Evolutionary conservation across 2,888 invertebrate genomes (phyloP).

Genomic region (Diadromus collaris): DNA sequence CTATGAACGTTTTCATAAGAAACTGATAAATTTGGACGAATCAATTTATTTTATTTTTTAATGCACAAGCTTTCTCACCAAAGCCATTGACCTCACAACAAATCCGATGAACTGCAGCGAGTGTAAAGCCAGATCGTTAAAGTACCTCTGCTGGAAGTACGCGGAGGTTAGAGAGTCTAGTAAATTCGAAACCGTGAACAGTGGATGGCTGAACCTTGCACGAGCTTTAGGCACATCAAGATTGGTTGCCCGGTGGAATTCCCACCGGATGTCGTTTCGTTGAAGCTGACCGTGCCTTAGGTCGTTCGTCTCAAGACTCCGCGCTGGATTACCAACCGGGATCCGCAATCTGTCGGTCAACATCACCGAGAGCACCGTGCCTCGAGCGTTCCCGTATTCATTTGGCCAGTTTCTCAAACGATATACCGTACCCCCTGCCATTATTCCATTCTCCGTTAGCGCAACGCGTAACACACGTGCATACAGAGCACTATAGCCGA

Average conservation of each 20-base stretch:
- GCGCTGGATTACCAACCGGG: neutral
- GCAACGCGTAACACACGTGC: slow-evolving; percentile 44
- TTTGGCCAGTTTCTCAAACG: slow-evolving; percentile 38
- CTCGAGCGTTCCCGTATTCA: slow-evolving; percentile 24
- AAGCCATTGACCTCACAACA: slow-evolving; percentile 22
- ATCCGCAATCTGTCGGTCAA: slow-evolving; percentile 9
- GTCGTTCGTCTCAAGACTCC: neutral
- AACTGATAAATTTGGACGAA: neutral
- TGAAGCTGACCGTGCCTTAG: slow-evolving; percentile 19
- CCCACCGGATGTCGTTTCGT: neutral
- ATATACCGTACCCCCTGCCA: slow-evolving; percentile 47
- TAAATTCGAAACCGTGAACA: slow-evolving; percentile 40
- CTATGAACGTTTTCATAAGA: neutral
- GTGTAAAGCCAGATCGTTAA: slow-evolving; percentile 56
- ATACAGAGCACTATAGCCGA: slow-evolving; percentile 56
- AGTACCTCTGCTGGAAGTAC: slow-evolving; percentile 9
- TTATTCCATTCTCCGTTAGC: slow-evolving; percentile 54
- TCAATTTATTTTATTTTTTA: neutral
- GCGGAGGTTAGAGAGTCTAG: slow-evolving; percentile 43
- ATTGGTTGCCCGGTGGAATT: slow-evolving; percentile 51
- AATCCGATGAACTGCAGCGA: slow-evolving; percentile 42
- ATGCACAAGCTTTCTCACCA: neutral
- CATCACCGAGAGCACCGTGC: slow-evolving; percentile 8
- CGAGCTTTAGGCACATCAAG: slow-evolving; percentile 45
- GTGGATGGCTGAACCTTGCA: slow-evolving; percentile 35